A percentile compares a stretch with the other conserved stretches of the same genome.
These are phyloP conservation scores for Drosophila lacicola DNA, from an alignment of 2,888 invertebrate species.

Conservation along the genomic window DNA sequence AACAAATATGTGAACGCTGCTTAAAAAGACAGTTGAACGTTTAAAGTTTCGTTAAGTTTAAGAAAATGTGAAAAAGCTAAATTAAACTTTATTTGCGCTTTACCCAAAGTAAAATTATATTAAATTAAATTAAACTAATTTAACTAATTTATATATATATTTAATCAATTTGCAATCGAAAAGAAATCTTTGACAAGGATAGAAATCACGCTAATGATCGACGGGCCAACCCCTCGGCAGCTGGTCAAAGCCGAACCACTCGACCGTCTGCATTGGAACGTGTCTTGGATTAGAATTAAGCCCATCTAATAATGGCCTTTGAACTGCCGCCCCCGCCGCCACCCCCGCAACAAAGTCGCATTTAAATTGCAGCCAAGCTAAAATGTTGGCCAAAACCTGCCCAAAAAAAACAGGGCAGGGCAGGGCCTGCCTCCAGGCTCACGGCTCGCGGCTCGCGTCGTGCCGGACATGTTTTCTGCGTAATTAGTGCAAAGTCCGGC, in stretches of 20 bases:
- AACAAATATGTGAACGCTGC: neutral
- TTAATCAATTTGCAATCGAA: slow-evolving; percentile 11
- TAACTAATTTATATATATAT: neutral
- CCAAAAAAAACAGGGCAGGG: slow-evolving; percentile 13
- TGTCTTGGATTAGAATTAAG: slow-evolving; percentile 76
- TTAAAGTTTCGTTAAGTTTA: neutral
- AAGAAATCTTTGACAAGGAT: slow-evolving; percentile 3
- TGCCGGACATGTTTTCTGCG: slow-evolving; percentile 66
- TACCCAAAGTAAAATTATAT: neutral
- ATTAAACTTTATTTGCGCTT: neutral
- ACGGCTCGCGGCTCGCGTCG: slow-evolving; percentile 5
- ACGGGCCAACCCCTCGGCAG: slow-evolving; percentile 32
- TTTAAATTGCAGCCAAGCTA: slow-evolving; percentile 62
- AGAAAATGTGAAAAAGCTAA: too few species aligned
- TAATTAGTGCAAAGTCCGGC: slow-evolving; percentile 65
- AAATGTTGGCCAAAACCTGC: slow-evolving; percentile 15
- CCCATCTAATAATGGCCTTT: slow-evolving; percentile 49
- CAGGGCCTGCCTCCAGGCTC: slow-evolving; percentile 11
- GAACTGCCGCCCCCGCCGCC: slow-evolving; percentile 17
- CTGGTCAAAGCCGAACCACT: slow-evolving; percentile 13
- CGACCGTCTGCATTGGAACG: slow-evolving; percentile 54
- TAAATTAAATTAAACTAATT: neutral
- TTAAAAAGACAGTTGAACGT: neutral
- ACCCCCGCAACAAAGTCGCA: slow-evolving; percentile 21
- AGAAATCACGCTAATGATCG: slow-evolving; percentile 71